These are phyloP conservation scores for Heteropelma amictum DNA, from an alignment of 2,888 invertebrate species.

Conservation along the genomic window DNA sequence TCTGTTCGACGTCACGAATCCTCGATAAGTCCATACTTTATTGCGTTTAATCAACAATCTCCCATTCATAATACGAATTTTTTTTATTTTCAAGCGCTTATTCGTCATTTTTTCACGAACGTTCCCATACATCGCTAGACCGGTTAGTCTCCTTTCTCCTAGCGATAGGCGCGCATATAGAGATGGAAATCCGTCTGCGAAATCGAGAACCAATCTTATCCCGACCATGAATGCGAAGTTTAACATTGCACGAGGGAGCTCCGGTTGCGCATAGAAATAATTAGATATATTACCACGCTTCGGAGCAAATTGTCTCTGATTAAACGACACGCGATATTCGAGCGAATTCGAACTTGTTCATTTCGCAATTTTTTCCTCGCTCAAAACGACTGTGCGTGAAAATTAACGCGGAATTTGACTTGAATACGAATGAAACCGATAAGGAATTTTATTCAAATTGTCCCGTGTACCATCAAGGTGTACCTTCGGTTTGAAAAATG, in stretches of 20 bases:
- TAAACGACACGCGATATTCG: no score
- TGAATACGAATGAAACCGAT: no score
- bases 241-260: not conserved
- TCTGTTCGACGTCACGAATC: no score
- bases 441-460: no score
- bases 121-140: not conserved
- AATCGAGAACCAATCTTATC: not conserved
- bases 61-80: not conserved
- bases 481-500: no score
- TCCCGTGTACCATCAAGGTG: no score
- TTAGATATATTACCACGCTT: no score
- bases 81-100: not conserved
- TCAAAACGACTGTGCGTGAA: no score
- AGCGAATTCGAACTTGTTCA: no score
- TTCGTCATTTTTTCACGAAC: not conserved
- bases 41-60: constrained; percentile 27
- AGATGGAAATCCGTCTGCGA: constrained; percentile 29
- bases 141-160: constrained; percentile 49
- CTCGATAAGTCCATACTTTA: constrained; percentile 15
- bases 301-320: not conserved
- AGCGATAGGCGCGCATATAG: constrained; percentile 1
- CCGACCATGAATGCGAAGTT: not conserved
- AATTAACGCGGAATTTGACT: no score
- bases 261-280: no score
- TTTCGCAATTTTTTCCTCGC: no score